A percentile compares a stretch with the other conserved stretches of the same genome.
phyloP scores from a whole-genome alignment of 1,140 invertebrate genomes.

The Vanessa atalanta region DNA sequence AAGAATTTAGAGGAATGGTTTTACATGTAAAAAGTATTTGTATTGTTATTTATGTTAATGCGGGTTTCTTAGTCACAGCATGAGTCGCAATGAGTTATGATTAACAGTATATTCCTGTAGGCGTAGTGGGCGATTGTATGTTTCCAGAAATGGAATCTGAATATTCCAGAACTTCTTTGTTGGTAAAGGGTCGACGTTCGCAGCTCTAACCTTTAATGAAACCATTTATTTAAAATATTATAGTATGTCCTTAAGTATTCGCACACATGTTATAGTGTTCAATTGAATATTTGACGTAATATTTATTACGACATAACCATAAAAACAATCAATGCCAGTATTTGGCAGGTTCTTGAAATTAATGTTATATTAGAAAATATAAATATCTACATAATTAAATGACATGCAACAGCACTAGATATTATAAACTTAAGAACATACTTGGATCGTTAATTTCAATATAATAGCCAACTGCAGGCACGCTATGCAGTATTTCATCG shows the following conservation, averaged over 20 bases:
- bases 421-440: conserved; percentile 35
- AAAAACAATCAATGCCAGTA: no score
- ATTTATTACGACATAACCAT: no score
- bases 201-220: neutral
- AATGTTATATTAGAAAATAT: neutral
- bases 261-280: no score
- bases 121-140: conserved; percentile 57
- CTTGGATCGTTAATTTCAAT: conserved; percentile 38
- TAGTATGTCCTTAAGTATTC: no score
- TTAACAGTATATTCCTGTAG: conserved; percentile 66
- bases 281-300: no score
- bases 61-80: conserved; percentile 58
- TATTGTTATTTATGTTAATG: conserved; percentile 37
- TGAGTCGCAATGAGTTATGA: conserved; percentile 63
- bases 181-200: conserved; percentile 21
- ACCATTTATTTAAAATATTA: no score
- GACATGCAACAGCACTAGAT: conserved; percentile 17
- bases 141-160: conserved; percentile 65
- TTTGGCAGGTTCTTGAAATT: neutral
- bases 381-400: conserved; percentile 16
- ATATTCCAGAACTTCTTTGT: conserved; percentile 52
- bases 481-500: conserved; percentile 39
- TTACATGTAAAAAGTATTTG: conserved; percentile 10
- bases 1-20: neutral
- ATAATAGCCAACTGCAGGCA: conserved; percentile 38